A percentile compares a stretch with the other conserved stretches of the same genome.
phyloP scores from a whole-genome alignment of 2,888 invertebrate genomes.

The Campaea margaritaria region DNA sequence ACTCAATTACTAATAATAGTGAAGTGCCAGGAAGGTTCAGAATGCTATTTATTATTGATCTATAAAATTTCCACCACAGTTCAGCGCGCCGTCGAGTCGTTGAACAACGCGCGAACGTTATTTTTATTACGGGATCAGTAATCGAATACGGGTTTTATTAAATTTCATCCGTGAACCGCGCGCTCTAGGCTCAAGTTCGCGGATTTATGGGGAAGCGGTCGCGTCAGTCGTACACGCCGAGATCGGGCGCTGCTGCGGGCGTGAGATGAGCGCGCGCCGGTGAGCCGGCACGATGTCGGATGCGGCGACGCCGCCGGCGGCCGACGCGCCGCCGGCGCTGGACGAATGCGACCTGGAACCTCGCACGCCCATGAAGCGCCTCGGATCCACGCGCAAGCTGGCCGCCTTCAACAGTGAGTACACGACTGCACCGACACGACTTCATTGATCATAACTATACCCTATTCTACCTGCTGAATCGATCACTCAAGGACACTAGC shows the following conservation, averaged over 20 bases:
- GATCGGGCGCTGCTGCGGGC: background rate
- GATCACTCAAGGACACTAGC: too few relatives aligned
- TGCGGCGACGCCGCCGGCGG: constrained; percentile 93
- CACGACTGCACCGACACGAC: background rate
- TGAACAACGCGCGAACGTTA: constrained; percentile 42
- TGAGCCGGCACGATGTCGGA: constrained; percentile 78
- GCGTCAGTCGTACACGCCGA: background rate
- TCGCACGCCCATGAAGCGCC: constrained; percentile 91
- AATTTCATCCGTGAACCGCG: background rate
- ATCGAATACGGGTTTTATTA: constrained; percentile 10
- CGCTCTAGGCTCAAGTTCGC: background rate
- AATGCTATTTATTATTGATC: too few relatives aligned
- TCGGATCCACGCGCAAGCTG: constrained; percentile 92
- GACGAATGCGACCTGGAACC: constrained; percentile 91
- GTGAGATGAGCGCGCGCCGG: constrained; percentile 9
- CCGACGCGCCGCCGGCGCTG: constrained; percentile 89
- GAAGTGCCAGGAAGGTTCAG: too few relatives aligned
- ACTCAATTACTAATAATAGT: too few relatives aligned
- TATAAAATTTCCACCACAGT: too few relatives aligned
- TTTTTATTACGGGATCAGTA: constrained; percentile 43
- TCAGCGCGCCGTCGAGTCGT: background rate
- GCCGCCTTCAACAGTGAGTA: constrained; percentile 92
- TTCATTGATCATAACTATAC: too few relatives aligned
- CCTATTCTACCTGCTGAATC: too few relatives aligned
- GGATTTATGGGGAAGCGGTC: background rate